Percentiles rank a stretch among this genome's conserved stretches.
Evolutionary conservation across 2,113 vertebrate genomes (phyloP).

Genomic region (Felis catus): DNA sequence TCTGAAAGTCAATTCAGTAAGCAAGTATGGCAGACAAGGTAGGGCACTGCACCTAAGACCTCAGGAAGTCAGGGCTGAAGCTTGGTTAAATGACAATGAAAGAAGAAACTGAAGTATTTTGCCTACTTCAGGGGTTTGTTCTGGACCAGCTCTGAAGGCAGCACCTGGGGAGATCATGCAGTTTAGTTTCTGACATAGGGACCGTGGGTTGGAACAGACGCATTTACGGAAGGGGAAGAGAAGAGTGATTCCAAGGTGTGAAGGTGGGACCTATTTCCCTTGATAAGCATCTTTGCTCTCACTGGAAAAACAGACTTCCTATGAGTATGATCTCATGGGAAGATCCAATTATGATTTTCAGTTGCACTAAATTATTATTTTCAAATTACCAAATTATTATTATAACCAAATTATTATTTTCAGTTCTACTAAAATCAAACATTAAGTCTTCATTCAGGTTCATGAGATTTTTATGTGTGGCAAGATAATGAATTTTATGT

Average conservation of each 20-base stretch:
- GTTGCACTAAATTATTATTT: not conserved
- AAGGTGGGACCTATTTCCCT: not conserved
- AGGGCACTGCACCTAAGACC: not conserved
- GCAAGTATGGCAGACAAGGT: not conserved
- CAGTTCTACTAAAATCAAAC: slow-evolving; percentile 14
- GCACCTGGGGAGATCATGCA: not conserved
- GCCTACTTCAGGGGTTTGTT: not conserved
- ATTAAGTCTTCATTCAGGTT: slow-evolving; percentile 1
- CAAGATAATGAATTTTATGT: slow-evolving; percentile 12
- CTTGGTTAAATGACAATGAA: not conserved
- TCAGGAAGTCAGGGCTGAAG: not conserved
- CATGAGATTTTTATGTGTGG: not conserved
- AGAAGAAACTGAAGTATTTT: not conserved
- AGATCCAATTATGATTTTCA: not conserved
- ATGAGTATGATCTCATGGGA: not conserved
- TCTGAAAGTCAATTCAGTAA: not conserved
- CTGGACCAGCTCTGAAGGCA: not conserved
- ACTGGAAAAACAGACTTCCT: not conserved
- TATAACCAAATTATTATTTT: not conserved
- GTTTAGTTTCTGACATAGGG: not conserved
- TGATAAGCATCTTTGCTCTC: not conserved
- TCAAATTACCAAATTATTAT: not conserved
- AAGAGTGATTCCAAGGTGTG: not conserved
- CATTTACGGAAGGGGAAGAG: not conserved
- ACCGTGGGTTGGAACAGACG: not conserved